These are phyloP conservation scores for Stigmatopora nigra DNA, from an alignment of 2,113 vertebrate species.

Conservation along the genomic window DNA sequence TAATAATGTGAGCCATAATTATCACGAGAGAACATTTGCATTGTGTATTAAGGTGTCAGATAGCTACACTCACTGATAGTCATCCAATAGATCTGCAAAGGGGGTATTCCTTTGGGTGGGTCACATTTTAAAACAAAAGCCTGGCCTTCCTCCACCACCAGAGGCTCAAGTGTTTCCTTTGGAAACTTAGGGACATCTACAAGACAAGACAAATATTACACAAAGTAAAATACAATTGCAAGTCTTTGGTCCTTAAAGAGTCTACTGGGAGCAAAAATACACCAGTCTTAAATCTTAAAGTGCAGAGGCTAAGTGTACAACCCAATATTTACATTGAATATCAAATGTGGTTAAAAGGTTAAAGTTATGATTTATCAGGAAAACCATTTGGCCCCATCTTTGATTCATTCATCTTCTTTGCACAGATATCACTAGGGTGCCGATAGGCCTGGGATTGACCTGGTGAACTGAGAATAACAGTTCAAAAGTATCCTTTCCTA, in stretches of 20 bases:
- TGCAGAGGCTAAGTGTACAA: slow-evolving; percentile 24
- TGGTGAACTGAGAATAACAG: too few relatives aligned
- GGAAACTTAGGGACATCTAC: slow-evolving; percentile 91
- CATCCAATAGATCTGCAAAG: slow-evolving; percentile 95
- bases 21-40: not conserved
- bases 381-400: too few relatives aligned
- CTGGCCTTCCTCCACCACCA: slow-evolving; percentile 84
- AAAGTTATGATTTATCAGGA: too few relatives aligned
- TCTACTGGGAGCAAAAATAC: slow-evolving; percentile 37
- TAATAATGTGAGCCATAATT: not conserved
- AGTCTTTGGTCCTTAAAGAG: accelerated
- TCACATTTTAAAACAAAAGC: slow-evolving; percentile 80
- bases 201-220: not conserved
- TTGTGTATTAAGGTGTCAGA: not conserved
- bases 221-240: not conserved
- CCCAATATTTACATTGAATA: not conserved
- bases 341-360: not conserved
- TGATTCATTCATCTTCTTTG: too few relatives aligned
- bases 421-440: too few relatives aligned
- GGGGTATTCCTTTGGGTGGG: slow-evolving; percentile 87
- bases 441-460: too few relatives aligned
- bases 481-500: too few relatives aligned
- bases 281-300: slow-evolving; percentile 45
- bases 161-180: slow-evolving; percentile 84
- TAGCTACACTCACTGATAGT: slow-evolving; percentile 79